phyloP scores from a whole-genome alignment of 2,797 vertebrate species.

The Geotrypetes seraphini region DNA sequence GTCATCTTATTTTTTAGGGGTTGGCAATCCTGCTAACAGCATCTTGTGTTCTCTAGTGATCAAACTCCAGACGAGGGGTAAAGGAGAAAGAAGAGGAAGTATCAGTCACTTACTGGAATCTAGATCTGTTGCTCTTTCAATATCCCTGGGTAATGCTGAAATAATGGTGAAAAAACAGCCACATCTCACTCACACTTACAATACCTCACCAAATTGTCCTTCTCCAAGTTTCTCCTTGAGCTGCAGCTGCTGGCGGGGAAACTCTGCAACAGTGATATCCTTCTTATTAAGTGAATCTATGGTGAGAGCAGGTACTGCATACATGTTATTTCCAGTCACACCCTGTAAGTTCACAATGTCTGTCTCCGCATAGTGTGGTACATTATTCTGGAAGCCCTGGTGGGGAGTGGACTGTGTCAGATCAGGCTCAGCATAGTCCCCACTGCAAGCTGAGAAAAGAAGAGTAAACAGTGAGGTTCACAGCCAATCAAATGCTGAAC shows the following conservation, averaged over 20 bases:
- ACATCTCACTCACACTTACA: no score
- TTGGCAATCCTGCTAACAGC: no score
- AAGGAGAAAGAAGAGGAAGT: no score
- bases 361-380: constrained; percentile 75
- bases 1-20: no score
- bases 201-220: constrained; percentile 72
- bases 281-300: constrained; percentile 80
- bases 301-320: constrained; percentile 75
- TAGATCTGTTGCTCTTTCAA: fast-evolving
- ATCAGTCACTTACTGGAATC: no score
- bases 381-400: constrained; percentile 75
- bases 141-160: no score
- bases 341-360: constrained; percentile 80
- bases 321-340: constrained; percentile 84
- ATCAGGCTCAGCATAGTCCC: constrained; percentile 78
- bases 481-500: no score
- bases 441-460: constrained; percentile 52
- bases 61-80: no score
- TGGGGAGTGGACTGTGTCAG: constrained; percentile 80
- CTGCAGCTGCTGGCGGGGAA: constrained; percentile 36
- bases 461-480: no score
- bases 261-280: constrained; percentile 63
- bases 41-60: not conserved
- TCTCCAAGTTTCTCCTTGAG: constrained; percentile 47
- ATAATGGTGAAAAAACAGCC: no score